Evolutionary conservation across 2,888 invertebrate genomes (phyloP), one percentile per base, ranked within the genome.

Genomic region (Drosophila multiciliata): DNA sequence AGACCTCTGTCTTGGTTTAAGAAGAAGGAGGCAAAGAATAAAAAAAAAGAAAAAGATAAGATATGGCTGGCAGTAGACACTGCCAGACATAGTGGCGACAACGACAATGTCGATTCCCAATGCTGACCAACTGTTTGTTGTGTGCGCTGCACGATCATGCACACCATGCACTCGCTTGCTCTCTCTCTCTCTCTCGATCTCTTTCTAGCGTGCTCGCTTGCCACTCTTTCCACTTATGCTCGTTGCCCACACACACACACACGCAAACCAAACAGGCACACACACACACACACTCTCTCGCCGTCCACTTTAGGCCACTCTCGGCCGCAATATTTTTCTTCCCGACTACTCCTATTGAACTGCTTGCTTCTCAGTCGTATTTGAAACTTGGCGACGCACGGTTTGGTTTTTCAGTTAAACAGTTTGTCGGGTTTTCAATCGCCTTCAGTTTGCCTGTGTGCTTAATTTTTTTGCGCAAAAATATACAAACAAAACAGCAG

Each of bases 31-130:
- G 70, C 57, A 66, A 66, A 61, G 64, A 66, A 70, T 29, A 38
- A 12, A 35, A 17, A 26, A 65, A 70, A 73, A 81, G 90, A 91
- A 70, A 86, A 87, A 91, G 91, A 91, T 92, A 91, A 91, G 92
- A 91, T 91, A 91, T 90, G 91, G 42, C 42, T 57, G 57, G 83
- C 87, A 81, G 91, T 58, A 91, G 87, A 84, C 92, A 87, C 79
- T 78, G 84, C 91, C 85, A 92, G 91, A 91, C 91, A 92, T 85
- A 83, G 90, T 91, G 91, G 91, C 91, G 91, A 92, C 91, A 92
- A 75, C 82, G 78, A 60, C 78, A 68, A 68, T 78, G 82, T 82
- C 82, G 76, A 73, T 75, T 64, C 65, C 70, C 85, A 69, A 60
- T 71, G 68, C 66, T 71, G 73, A 69, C 62, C 74, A 69, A 65